Evolutionary conservation across 2,797 vertebrate species (phyloP).

Genomic region (Darevskia nairensis): DNA sequence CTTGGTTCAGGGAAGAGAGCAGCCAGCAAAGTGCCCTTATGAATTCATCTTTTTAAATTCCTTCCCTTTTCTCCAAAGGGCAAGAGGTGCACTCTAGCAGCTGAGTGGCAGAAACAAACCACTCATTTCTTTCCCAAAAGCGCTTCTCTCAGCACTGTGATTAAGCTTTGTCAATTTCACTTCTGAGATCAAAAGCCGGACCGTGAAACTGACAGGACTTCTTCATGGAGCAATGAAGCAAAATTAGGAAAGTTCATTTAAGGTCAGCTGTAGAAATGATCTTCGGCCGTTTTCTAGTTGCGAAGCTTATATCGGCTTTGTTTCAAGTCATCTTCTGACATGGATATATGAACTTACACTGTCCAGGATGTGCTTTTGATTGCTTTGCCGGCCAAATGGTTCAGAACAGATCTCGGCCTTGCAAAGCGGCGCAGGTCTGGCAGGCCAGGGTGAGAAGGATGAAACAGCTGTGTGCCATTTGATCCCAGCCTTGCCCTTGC

Average conservation of each 20-base stretch:
- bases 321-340: not conserved
- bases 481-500: too few species aligned
- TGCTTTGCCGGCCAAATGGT: not conserved
- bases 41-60: too few species aligned
- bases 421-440: too few species aligned
- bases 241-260: not conserved
- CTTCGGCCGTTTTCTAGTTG: not conserved
- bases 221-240: not conserved
- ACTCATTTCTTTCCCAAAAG: not conserved
- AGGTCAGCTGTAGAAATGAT: slow-evolving; percentile 5
- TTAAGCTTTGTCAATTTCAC: not conserved
- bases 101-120: not conserved
- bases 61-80: not conserved
- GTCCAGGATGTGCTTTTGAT: not conserved
- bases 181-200: not conserved
- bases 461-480: too few species aligned
- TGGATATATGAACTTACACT: not conserved
- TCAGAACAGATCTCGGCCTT: too few species aligned
- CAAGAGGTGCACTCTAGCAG: not conserved
- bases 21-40: not conserved
- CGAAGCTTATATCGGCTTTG: not conserved
- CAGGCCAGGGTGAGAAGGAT: too few species aligned
- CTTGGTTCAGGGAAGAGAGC: not conserved
- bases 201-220: not conserved
- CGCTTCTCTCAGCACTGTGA: not conserved